These are phyloP conservation scores for Hydrophis major DNA, from an alignment of 2,797 vertebrate species.

Conservation along the genomic window DNA sequence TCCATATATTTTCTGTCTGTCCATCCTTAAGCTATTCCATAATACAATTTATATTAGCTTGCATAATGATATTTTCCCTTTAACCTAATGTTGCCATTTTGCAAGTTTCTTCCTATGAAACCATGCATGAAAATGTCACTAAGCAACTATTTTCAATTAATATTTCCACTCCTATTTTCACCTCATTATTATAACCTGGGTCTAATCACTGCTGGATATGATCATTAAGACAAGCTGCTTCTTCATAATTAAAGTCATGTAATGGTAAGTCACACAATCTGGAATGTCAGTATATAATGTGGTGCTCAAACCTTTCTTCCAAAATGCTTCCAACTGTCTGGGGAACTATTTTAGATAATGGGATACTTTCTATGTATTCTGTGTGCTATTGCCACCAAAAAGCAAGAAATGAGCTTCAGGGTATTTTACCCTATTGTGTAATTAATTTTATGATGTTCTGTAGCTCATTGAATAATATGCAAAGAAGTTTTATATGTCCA, in stretches of 20 bases:
- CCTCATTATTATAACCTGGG: constrained; percentile 29
- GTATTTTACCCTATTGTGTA: constrained; percentile 14
- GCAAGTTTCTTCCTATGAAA: constrained; percentile 20
- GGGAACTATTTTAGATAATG: constrained; percentile 31
- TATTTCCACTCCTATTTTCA: constrained; percentile 15
- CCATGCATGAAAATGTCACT: constrained; percentile 4
- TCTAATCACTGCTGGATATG: constrained; percentile 22
- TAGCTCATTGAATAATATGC: constrained; percentile 24
- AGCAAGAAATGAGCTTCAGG: constrained; percentile 19
- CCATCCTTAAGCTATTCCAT: not conserved
- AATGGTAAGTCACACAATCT: constrained; percentile 11
- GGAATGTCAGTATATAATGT: constrained; percentile 22
- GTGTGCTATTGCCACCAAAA: constrained; percentile 8
- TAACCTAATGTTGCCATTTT: constrained; percentile 9
- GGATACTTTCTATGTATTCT: constrained; percentile 20
- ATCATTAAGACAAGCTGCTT: constrained; percentile 29
- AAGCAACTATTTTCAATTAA: constrained; percentile 36
- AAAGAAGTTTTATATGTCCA: not conserved
- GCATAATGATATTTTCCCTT: constrained; percentile 26
- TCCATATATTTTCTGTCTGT: not conserved
- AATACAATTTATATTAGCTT: not conserved
- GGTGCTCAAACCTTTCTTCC: not conserved
- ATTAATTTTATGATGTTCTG: constrained; percentile 20
- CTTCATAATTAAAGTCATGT: constrained; percentile 36
- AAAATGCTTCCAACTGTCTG: constrained; percentile 35